A percentile compares a stretch with the other conserved stretches of the same genome.
These are phyloP conservation scores for Apodemus sylvaticus DNA, from an alignment of 2,113 vertebrate genomes.

Conservation along the genomic window DNA sequence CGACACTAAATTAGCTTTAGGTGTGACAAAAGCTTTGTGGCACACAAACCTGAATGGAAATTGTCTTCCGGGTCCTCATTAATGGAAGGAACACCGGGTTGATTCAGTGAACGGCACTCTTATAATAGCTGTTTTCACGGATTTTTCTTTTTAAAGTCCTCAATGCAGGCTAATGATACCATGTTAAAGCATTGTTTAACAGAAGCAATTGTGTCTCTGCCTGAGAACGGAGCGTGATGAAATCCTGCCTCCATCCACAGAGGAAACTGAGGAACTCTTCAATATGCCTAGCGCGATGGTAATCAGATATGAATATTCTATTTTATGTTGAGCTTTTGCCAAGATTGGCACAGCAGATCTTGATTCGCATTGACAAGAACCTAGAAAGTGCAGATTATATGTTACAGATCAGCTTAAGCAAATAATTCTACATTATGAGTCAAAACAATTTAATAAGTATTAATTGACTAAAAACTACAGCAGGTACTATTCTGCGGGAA, in stretches of 20 bases:
- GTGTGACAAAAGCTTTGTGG: not conserved
- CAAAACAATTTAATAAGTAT: constrained; percentile 6
- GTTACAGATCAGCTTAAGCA: not conserved
- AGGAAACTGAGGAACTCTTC: constrained; percentile 8
- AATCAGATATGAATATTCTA: not conserved
- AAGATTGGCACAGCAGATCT: not conserved
- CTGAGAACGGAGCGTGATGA: not conserved
- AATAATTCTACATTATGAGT: not conserved
- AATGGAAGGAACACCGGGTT: not conserved
- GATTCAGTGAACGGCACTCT: constrained; percentile 39
- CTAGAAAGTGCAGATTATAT: not conserved
- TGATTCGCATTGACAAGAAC: not conserved
- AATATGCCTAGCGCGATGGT: not conserved
- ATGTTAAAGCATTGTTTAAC: not conserved
- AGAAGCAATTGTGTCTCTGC: not conserved
- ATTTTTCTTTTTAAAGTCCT: constrained; percentile 60
- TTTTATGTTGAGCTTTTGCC: not conserved
- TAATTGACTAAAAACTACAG: not conserved
- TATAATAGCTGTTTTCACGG: not conserved
- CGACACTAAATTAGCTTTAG: not conserved
- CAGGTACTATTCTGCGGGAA: not conserved
- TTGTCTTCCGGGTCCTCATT: constrained; percentile 25
- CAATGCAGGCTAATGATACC: constrained; percentile 23
- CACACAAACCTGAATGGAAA: constrained; percentile 21
- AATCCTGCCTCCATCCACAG: not conserved